phyloP scores from a whole-genome alignment of 1,140 invertebrate genomes.

The Ips typographus region DNA sequence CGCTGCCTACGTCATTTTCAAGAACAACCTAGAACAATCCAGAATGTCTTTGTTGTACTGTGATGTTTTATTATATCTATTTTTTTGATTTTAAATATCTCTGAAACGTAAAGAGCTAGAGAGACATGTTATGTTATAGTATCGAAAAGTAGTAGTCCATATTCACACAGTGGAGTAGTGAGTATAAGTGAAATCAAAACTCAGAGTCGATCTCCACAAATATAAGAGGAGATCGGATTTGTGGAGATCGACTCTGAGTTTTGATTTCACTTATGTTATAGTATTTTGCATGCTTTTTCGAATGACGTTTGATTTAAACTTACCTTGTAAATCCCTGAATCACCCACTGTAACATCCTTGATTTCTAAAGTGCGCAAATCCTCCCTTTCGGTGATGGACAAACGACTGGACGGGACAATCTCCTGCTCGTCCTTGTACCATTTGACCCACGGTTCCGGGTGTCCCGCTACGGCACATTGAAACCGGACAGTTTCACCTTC shows the following conservation, averaged over 20 bases:
- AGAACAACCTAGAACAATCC: constrained; percentile 50
- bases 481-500: constrained; percentile 80
- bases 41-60: too few relatives aligned
- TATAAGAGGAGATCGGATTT: too few relatives aligned
- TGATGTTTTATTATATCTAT: neutral
- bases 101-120: too few relatives aligned
- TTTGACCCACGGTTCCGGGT: constrained; percentile 73
- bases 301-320: constrained; percentile 39
- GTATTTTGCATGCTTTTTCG: neutral
- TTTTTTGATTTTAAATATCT: neutral
- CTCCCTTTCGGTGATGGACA: constrained; percentile 72
- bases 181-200: too few relatives aligned
- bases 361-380: constrained; percentile 78
- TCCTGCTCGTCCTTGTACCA: constrained; percentile 78
- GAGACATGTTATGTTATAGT: too few relatives aligned
- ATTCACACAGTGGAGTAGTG: too few relatives aligned
- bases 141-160: too few relatives aligned
- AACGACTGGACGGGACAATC: constrained; percentile 64
- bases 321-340: constrained; percentile 79
- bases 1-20: constrained; percentile 79
- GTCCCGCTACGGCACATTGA: constrained; percentile 75
- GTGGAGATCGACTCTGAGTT: too few relatives aligned
- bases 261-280: too few relatives aligned
- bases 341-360: constrained; percentile 70
- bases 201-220: too few relatives aligned